Evolutionary conservation across 2,113 vertebrate species (phyloP).

Genomic region (Mungos mungo): DNA sequence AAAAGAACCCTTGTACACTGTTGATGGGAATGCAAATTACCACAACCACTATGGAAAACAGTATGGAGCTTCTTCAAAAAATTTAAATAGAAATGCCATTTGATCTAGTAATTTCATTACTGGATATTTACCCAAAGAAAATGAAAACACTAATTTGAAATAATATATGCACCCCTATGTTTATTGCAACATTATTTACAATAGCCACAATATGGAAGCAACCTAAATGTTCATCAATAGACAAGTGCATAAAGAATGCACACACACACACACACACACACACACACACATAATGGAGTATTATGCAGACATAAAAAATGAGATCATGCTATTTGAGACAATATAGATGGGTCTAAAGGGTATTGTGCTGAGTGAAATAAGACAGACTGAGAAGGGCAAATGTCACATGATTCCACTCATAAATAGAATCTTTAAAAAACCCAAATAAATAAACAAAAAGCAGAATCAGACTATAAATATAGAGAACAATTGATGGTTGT

Average conservation of each 20-base stretch:
- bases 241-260: neutral
- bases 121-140: neutral
- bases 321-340: neutral
- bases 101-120: neutral
- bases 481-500: neutral
- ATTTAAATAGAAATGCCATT: neutral
- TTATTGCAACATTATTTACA: neutral
- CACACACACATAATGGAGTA: neutral
- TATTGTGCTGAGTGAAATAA: neutral
- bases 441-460: neutral
- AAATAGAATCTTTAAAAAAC: neutral
- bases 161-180: neutral
- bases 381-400: neutral
- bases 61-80: neutral
- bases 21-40: neutral
- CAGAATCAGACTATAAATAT: neutral
- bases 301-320: neutral
- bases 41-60: neutral
- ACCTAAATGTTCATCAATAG: neutral
- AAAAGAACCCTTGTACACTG: neutral
- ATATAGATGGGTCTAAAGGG: neutral
- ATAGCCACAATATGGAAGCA: neutral
- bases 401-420: neutral
- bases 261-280: no score
- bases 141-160: neutral